These are phyloP conservation scores for Halcyon smyrnensis DNA, from an alignment of 2,797 vertebrate genomes.

Conservation along the genomic window DNA sequence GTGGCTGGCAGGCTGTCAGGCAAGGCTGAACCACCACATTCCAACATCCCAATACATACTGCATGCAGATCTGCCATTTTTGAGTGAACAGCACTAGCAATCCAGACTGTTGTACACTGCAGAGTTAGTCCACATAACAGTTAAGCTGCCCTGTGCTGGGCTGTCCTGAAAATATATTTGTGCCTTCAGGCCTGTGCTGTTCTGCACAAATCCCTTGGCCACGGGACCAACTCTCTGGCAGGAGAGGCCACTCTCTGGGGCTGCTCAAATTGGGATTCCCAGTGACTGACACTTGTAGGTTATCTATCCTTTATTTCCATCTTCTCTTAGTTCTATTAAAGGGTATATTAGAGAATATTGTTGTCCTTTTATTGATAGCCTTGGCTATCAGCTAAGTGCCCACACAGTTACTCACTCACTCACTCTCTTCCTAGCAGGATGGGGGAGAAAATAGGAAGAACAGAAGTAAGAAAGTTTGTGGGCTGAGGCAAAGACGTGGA, in stretches of 20 bases:
- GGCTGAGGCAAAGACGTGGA: neutral
- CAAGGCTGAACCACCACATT: neutral
- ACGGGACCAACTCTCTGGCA: neutral
- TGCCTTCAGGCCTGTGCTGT: neutral
- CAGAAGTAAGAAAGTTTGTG: neutral
- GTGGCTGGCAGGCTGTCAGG: neutral
- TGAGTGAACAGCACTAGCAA: neutral
- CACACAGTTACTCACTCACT: neutral
- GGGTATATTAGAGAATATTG: neutral
- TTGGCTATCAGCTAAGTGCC: neutral
- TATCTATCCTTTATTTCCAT: neutral
- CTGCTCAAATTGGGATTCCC: neutral
- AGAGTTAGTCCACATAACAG: neutral
- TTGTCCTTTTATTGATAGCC: neutral
- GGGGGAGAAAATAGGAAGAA: neutral
- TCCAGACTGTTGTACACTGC: rapidly evolving
- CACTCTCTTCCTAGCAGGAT: neutral
- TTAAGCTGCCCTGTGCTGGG: neutral
- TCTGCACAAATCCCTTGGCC: neutral
- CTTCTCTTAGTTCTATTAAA: neutral
- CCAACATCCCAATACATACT: neutral
- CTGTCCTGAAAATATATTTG: neutral
- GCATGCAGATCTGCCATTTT: neutral
- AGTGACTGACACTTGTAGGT: neutral
- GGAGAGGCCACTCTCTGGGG: neutral